Base-by-base conservation (phyloP, 1,140 invertebrate genomes). In the Hydropsyche tenuis region DNA sequence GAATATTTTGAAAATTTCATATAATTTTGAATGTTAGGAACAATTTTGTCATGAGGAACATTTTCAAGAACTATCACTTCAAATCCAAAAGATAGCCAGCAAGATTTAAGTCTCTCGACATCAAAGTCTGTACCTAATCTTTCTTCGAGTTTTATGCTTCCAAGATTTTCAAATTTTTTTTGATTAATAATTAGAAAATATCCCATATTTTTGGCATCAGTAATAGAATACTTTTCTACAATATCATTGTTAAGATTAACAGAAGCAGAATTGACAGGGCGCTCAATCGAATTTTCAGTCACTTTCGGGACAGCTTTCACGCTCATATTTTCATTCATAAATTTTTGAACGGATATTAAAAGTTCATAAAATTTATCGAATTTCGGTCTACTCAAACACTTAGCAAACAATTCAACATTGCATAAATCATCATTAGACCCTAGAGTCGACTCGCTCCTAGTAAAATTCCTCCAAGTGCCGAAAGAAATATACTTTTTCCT, bases 141-240 rank as follows among this genome's bases (percentile, higher is more conserved):
- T 25, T 37, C 48, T 48, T 68, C 42, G 23, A 48, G 23, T 48
- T 27, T 18, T 12, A 60, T 2, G 23, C 25, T 14, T 20, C 46
- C 27, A 22, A 23, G 6, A n/a, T 11, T 5, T 43, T 22, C 12
- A 63, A 63, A 72, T 1, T 5, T 45, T n/a, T 72, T 72, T 42
- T 72, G 56, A 63, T 63, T 72, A 42, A 72, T 60, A 22, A 72
- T 72, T 7, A 63, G 12, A 48, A 72, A 51, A 12, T 7, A 63
- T 60, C 70, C 70, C 3, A 46, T 46, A 18, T 72, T 37, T 9
- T 72, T 56, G 9, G 48, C 7, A 30, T 70, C 9, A 18, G 11
- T 12, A 37, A 70, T 70, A n/a, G 37, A 11, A 72, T 72, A 72
- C 45, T 60, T 60, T 12, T 43, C 53, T 60, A 53, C 27, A 45